Conservation (phyloP, 1,140 invertebrate genomes). For the Bombus waltoni region DNA sequence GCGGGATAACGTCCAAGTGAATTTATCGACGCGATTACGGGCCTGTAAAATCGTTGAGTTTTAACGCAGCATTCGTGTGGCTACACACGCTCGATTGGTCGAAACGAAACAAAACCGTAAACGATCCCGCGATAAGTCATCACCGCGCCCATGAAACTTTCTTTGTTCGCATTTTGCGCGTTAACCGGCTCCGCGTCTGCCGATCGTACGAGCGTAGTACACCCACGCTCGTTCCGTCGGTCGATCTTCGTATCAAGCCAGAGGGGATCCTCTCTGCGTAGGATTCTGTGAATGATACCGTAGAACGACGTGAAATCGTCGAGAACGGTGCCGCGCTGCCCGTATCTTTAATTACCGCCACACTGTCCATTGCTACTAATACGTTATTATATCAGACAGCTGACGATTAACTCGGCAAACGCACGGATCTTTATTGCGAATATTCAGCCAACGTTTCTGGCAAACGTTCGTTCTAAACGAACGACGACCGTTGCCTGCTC, state of each 20-base stretch:
- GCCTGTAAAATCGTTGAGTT: neutral
- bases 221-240: slow-evolving; percentile 22
- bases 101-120: slow-evolving; percentile 8
- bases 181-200: slow-evolving; percentile 4
- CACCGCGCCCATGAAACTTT: slow-evolving; percentile 48
- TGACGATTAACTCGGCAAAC: slow-evolving; percentile 9
- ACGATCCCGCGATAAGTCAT: slow-evolving; percentile 32
- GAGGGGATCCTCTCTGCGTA: slow-evolving; percentile 11
- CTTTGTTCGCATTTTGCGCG: slow-evolving; percentile 31
- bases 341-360: slow-evolving; percentile 15
- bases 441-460: neutral
- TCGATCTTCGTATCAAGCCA: slow-evolving; percentile 15
- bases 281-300: slow-evolving; percentile 22
- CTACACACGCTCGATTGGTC: neutral
- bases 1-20: neutral
- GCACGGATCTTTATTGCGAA: neutral
- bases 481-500: no score
- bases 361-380: neutral
- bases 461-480: no score
- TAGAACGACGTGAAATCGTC: slow-evolving; percentile 14
- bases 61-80: neutral
- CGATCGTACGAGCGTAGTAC: slow-evolving; percentile 35
- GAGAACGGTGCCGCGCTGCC: neutral
- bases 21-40: slow-evolving; percentile 11
- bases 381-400: slow-evolving; percentile 8